Base-by-base conservation (phyloP, 2,888 invertebrate species). In the Baronia brevicornis region DNA sequence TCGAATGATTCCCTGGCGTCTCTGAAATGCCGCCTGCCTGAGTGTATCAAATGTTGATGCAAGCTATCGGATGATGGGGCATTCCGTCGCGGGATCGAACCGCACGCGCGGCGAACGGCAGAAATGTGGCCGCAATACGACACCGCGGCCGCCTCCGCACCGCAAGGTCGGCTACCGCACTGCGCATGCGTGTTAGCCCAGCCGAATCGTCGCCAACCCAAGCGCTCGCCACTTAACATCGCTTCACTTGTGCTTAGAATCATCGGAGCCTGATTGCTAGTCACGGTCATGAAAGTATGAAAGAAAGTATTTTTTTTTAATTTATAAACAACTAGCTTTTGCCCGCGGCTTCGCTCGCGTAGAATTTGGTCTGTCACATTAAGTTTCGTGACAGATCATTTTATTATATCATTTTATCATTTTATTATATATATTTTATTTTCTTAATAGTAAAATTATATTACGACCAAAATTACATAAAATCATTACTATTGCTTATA, bases 101-200 rank as follows among this genome's bases (percentile, higher is more conserved):
- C 67, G 73, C 78, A 75, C 74, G 80, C 77, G 75, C 65, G 68
- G 58, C 69, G 75, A 59, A 49, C 73, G 57, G 60, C 75, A 67
- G 79, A 67, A 67, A 78, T 80, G 77, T 69, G 75, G 69, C 54
- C 63, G 78, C 60, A 68, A 80, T 61, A 41, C 46, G 75, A 80
- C 61, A 70, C 73, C 62, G 54, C 32, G 49, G 46, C 45, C 35
- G 50, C 46, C 60, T 50, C 56, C 44, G 52, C 57, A 55, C 54
- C 58, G 68, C 82, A 80, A 80, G 82, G 80, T 69, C 80, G 73
- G 78, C 80, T 80, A 78, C 82, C 73, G 82, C 69, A 77, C 70
- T 64, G 69, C 72, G 74, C 72, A 54, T 61, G 62, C 60, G 53
- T 63, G 64, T n/a, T n/a, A n/a, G 62, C 61, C 64, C 60, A 70